Evolutionary conservation across 2,888 invertebrate species (phyloP).

Genomic region (Trissolcus brochymenae): DNA sequence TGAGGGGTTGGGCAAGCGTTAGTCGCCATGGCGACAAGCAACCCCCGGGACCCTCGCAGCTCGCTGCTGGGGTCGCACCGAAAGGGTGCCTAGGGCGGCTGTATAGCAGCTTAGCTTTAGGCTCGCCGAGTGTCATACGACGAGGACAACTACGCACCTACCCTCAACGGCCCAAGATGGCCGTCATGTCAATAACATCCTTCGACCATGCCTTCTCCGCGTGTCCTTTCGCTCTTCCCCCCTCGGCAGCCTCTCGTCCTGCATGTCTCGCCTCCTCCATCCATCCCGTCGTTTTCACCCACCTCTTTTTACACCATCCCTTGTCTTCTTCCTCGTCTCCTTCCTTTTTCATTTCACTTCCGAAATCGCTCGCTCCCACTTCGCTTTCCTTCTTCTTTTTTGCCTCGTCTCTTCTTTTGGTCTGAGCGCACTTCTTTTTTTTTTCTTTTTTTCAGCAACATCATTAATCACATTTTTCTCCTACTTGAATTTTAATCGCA

Average conservation of each 20-base stretch:
- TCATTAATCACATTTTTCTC: too few relatives aligned
- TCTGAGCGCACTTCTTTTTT: background rate
- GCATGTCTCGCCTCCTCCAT: conserved; percentile 10
- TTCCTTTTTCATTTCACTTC: conserved; percentile 12
- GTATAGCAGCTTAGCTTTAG: conserved; percentile 72
- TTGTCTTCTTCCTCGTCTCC: background rate
- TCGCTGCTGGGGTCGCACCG: conserved; percentile 73
- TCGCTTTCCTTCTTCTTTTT: background rate
- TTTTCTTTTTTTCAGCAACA: background rate
- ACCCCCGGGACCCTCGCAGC: conserved; percentile 73
- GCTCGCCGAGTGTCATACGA: conserved; percentile 72
- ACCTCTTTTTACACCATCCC: conserved; percentile 17
- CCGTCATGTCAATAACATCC: conserved; percentile 76
- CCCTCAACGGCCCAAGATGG: conserved; percentile 72
- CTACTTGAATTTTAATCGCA: background rate
- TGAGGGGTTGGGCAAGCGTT: conserved; percentile 65
- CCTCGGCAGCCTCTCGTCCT: conserved; percentile 23
- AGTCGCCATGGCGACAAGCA: conserved; percentile 76
- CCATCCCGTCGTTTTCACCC: conserved; percentile 9
- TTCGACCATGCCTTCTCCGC: conserved; percentile 59
- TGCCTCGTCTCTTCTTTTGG: too few relatives aligned
- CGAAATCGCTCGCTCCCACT: background rate
- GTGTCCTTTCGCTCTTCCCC: conserved; percentile 47
- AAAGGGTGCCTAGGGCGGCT: conserved; percentile 74
- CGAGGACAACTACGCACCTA: conserved; percentile 71